Conservation (phyloP, 2,113 vertebrate species). For the Puntigrus tetrazona region DNA sequence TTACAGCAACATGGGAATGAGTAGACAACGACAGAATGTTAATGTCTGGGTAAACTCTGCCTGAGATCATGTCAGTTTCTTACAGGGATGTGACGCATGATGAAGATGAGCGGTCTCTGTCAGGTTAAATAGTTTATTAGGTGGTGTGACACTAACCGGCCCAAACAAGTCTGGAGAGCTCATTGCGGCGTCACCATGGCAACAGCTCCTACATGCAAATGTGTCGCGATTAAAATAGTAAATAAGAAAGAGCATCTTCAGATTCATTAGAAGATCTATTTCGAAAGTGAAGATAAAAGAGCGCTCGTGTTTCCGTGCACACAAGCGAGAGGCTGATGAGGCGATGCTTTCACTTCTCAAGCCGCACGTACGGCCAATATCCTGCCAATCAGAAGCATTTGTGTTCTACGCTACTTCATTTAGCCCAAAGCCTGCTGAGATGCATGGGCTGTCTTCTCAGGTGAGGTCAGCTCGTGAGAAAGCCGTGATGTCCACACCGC, state of each 20-base stretch:
- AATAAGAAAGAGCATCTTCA: neutral
- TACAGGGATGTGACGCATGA: neutral
- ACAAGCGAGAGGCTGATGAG: neutral
- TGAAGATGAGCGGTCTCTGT: neutral
- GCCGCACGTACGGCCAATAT: neutral
- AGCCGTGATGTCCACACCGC: too few species aligned
- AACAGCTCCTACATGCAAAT: neutral
- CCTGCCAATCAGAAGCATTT: neutral
- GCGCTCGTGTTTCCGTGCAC: neutral
- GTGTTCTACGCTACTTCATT: neutral
- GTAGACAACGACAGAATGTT: too few species aligned
- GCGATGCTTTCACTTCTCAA: neutral
- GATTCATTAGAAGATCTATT: constrained; percentile 7
- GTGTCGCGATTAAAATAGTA: neutral
- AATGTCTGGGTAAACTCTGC: too few species aligned
- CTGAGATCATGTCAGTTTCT: neutral
- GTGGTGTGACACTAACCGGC: neutral
- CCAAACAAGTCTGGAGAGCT: neutral
- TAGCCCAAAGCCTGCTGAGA: neutral
- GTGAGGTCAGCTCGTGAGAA: too few species aligned
- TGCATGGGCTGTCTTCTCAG: neutral
- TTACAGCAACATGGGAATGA: too few species aligned
- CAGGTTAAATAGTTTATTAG: neutral
- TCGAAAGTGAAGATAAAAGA: neutral
- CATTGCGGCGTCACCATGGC: neutral